Evolutionary conservation across 2,113 vertebrate genomes (phyloP), one percentile per base, ranked within the genome.

Genomic region (Oreotragus oreotragus): DNA sequence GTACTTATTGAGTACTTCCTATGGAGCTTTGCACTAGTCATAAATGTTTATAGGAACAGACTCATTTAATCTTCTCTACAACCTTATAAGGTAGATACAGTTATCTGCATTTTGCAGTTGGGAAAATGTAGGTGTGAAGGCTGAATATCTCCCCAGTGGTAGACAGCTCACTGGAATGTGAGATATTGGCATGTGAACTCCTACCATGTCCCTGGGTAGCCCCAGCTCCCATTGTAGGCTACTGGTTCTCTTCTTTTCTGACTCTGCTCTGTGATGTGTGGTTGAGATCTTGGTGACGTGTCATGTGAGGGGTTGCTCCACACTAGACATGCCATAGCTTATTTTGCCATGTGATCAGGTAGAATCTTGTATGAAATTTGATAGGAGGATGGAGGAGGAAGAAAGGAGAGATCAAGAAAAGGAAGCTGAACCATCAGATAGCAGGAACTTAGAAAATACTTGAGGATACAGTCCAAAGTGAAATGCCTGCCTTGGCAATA

Each of bases 101-200:
- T 92, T 94, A 84, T 28, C 51, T 90, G 79, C 21, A 77, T 93
- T 84, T 88, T 87, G 51, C 8, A 79, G 0, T 14, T 66, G 60
- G 49, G 76, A 87, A 91, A 89, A 80, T 8, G 79, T 36, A 90
- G 53, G 33, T 39, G 14, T 23, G 39, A 7, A 43, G 0, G 8
- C 89, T 66, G 85, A 62, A 47, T 73, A 15, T 60, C 47, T 73
- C 36, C 7, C 28, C 57, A 39, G 0, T 55, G 30, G 77, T 13
- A 45, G 15, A 28, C 36, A 62, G 6, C 12, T 89, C 36, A 15
- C 70, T 27, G 39, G 3, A 33, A 0, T 2, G 2, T 57, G 70
- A 47, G 17, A 14, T 88, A 8, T 15, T 5, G 19, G 45, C 15
- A 73, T n/a, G 64, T 58, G 8, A 92, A 83, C 2, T 2, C 17